Percentiles rank a stretch among this genome's conserved stretches.
phyloP scores from a whole-genome alignment of 2,113 vertebrate genomes.

The Hemibagrus wyckioides region DNA sequence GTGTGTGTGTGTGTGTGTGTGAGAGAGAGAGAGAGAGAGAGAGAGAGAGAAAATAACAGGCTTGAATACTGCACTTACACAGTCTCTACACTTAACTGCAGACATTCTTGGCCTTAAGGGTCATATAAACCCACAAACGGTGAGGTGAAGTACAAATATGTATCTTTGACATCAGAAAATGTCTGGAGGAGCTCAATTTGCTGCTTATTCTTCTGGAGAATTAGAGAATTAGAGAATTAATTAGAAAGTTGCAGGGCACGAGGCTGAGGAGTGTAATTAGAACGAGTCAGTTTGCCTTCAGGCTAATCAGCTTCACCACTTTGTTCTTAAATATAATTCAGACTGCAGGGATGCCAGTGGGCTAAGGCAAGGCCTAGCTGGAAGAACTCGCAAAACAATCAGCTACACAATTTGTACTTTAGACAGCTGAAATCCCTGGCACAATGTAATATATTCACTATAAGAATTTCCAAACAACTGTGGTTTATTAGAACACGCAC shows the following conservation, averaged over 20 bases:
- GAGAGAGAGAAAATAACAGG: conserved; percentile 27
- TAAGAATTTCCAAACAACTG: conserved; percentile 3
- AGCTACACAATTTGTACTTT: conserved; percentile 35
- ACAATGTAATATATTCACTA: background rate
- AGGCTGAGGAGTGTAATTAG: conserved; percentile 47
- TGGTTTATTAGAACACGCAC: conserved; percentile 18
- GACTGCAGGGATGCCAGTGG: conserved; percentile 18
- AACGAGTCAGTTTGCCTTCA: conserved; percentile 32
- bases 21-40: no score
- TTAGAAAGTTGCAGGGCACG: conserved; percentile 38
- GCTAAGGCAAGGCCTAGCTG: background rate
- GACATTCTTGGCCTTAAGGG: background rate
- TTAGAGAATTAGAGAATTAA: conserved; percentile 30
- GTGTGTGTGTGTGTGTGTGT: background rate
- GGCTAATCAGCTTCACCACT: conserved; percentile 35
- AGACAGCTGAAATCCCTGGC: background rate
- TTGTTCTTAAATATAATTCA: conserved; percentile 45
- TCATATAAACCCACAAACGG: conserved; percentile 30
- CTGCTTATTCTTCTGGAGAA: conserved; percentile 40
- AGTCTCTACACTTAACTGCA: background rate
- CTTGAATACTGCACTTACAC: background rate
- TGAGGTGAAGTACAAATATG: conserved; percentile 38
- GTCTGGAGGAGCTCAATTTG: conserved; percentile 40
- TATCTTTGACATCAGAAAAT: conserved; percentile 33
- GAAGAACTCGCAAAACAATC: conserved; percentile 39